Conservation (phyloP, 2,888 invertebrate species). For the Lutraria lutraria region DNA sequence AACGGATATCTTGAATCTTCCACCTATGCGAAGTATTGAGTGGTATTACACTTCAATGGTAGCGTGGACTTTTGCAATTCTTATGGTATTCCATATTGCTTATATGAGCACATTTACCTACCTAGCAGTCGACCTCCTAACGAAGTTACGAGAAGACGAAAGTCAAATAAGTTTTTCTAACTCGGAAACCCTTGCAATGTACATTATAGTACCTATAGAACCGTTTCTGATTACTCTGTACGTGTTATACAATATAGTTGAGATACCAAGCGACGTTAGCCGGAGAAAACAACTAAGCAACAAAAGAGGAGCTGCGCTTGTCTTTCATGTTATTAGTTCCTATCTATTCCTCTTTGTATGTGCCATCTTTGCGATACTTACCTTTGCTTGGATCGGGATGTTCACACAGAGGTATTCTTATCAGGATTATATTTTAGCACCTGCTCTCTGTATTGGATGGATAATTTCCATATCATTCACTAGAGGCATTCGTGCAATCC, state of each 20-base stretch:
- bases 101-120: slow-evolving; percentile 77
- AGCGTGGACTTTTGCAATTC: slow-evolving; percentile 77
- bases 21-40: slow-evolving; percentile 78
- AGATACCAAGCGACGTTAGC: slow-evolving; percentile 16
- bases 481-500: slow-evolving; percentile 80
- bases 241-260: background rate
- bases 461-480: slow-evolving; percentile 81
- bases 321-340: slow-evolving; percentile 1
- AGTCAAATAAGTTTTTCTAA: slow-evolving; percentile 46
- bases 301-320: slow-evolving; percentile 39
- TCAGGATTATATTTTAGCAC: slow-evolving; percentile 79
- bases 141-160: slow-evolving; percentile 31
- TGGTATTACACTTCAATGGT: slow-evolving; percentile 77
- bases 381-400: slow-evolving; percentile 76
- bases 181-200: slow-evolving; percentile 36
- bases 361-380: slow-evolving; percentile 71
- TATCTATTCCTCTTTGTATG: slow-evolving; percentile 12
- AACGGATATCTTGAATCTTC: slow-evolving; percentile 79
- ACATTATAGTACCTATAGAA: slow-evolving; percentile 47
- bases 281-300: slow-evolving; percentile 47
- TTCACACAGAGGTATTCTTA: slow-evolving; percentile 59
- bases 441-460: slow-evolving; percentile 82
- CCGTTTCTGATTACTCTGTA: slow-evolving; percentile 29
- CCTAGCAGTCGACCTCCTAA: slow-evolving; percentile 35
- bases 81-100: slow-evolving; percentile 79